These are phyloP conservation scores for Chrysodeixis includens DNA, from an alignment of 2,888 invertebrate species.

Conservation along the genomic window DNA sequence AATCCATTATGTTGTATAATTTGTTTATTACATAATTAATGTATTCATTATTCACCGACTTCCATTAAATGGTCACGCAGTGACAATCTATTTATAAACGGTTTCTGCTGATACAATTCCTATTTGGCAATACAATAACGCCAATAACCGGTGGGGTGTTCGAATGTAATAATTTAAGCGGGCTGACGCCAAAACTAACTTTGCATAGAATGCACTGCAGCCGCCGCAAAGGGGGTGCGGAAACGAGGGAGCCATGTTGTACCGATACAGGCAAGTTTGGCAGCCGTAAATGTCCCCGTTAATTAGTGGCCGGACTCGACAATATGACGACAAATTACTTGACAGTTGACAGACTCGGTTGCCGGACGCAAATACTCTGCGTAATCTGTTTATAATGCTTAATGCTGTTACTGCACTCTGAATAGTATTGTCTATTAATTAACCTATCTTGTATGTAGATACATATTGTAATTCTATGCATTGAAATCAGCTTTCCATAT, in stretches of 20 bases:
- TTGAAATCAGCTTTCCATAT: too few relatives aligned
- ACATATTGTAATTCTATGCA: not conserved
- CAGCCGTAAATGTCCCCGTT: slow-evolving; percentile 82
- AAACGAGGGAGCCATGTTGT: slow-evolving; percentile 60
- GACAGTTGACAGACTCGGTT: slow-evolving; percentile 72
- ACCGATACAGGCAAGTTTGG: slow-evolving; percentile 78
- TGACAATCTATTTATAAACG: slow-evolving; percentile 32
- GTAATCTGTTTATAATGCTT: slow-evolving; percentile 18
- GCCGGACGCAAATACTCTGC: slow-evolving; percentile 74
- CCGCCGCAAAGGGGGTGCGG: slow-evolving; percentile 58
- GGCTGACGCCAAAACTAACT: slow-evolving; percentile 60
- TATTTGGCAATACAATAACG: slow-evolving; percentile 32
- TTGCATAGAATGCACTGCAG: slow-evolving; percentile 60
- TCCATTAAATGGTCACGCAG: slow-evolving; percentile 22
- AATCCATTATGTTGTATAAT: slow-evolving; percentile 49
- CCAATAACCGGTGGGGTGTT: slow-evolving; percentile 37
- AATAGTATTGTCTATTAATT: not conserved
- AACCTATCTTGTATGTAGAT: not conserved
- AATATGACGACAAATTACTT: slow-evolving; percentile 82
- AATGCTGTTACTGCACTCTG: slow-evolving; percentile 17
- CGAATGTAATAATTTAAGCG: slow-evolving; percentile 56
- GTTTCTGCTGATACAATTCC: slow-evolving; percentile 28
- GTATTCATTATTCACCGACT: slow-evolving; percentile 31
- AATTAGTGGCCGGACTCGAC: slow-evolving; percentile 82
- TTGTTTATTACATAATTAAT: slow-evolving; percentile 47